Base-by-base conservation (phyloP, 2,888 invertebrate genomes). In the Hirtodrosophila confusa region DNA sequence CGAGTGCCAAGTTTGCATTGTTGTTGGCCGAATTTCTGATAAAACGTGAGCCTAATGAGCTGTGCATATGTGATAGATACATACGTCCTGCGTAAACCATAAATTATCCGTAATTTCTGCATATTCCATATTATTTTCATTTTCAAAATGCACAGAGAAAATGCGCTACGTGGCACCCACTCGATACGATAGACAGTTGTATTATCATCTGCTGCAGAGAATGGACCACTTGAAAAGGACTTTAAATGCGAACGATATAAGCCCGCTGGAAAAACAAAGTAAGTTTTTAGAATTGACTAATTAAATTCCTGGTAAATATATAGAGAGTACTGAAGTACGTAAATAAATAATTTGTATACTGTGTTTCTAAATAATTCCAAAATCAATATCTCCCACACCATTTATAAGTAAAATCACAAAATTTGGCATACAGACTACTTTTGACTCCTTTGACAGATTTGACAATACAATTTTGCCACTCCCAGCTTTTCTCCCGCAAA, bases 1-100 rank as follows among this genome's bases (percentile, higher is more conserved):
- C 77, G 31, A 89, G 89, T 58, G 75, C 80, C 40, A 82, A 87
- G 58, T 88, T 89, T 44, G 68, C 87, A 40, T 69, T 84, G 44
- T 68, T 89, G 49, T 55, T 89, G 39, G 65, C 78, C 39, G 82
- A 89, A 69, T 90, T 89, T 57, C 67, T 90, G 76, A 89, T 90
- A 61, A 90, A 89, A 78, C 90, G 89, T 90, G 61, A 85, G 88
- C 76, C 48, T 65, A 85, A 82, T 85, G 82, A 80, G 69, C 78
- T 75, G 70, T 69, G 44, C 39, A 51, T 48, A 41, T 45, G 53
- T 79, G 62, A 80, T 75, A 65, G 57, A 80, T 78, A 11, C 24
- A n/a, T 37, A 24, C 36, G 6, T 17, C 12, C 12, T 36, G 6
- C 4, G 9, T 5, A 9, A 37, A 51, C 41, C 71, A 70, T 70